These are phyloP conservation scores for Xerus inauris DNA, from an alignment of 2,113 vertebrate genomes.

Conservation along the genomic window DNA sequence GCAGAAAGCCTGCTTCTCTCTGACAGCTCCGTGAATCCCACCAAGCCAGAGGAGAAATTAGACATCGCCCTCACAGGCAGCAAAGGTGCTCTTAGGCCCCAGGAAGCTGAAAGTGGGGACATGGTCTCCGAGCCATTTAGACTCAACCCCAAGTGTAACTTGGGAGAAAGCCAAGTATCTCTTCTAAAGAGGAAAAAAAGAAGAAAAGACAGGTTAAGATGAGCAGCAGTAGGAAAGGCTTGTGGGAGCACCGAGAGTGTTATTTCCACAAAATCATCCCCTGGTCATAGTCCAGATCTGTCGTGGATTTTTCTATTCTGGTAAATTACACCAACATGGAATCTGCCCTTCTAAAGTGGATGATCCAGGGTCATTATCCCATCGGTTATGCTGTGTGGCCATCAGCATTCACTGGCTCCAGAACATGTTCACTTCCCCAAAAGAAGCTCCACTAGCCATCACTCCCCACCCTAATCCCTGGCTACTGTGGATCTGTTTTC, in stretches of 20 bases:
- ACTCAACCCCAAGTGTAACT: neutral
- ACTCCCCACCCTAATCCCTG: too few species aligned
- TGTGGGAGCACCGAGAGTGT: neutral
- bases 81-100: neutral
- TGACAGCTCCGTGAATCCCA: rapidly evolving
- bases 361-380: neutral
- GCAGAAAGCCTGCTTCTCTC: neutral
- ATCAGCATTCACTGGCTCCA: neutral
- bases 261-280: constrained; percentile 2
- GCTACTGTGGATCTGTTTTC: neutral
- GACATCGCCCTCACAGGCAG: rapidly evolving
- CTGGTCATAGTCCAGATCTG: neutral
- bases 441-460: neutral
- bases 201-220: neutral
- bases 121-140: neutral
- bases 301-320: neutral
- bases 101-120: rapidly evolving
- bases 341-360: neutral
- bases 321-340: neutral
- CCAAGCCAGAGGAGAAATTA: neutral
- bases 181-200: neutral
- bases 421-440: neutral
- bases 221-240: neutral
- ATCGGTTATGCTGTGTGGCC: too few species aligned
- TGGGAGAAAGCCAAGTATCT: neutral